Evolutionary conservation across 2,113 vertebrate species (phyloP).

Genomic region (Argyrosomus japonicus): DNA sequence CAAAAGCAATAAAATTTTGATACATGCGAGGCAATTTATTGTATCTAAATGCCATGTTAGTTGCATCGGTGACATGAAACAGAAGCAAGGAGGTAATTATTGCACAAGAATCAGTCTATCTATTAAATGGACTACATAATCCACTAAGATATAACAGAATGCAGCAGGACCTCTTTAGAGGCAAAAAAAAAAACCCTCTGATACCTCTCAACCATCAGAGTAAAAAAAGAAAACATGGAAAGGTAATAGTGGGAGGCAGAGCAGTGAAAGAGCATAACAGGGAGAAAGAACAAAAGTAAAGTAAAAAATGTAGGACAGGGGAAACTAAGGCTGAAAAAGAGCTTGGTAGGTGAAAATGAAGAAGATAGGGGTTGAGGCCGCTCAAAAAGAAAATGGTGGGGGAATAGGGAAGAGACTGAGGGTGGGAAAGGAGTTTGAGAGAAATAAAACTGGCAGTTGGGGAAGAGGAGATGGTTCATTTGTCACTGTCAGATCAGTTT

Average conservation of each 20-base stretch:
- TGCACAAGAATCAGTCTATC: slow-evolving; percentile 34
- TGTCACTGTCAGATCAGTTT: slow-evolving; percentile 86
- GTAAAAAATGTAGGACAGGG: slow-evolving; percentile 47
- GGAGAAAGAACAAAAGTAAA: slow-evolving; percentile 58
- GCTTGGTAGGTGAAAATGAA: slow-evolving; percentile 58
- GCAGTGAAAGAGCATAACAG: slow-evolving; percentile 38
- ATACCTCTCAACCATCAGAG: slow-evolving; percentile 32
- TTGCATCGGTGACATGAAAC: slow-evolving; percentile 53
- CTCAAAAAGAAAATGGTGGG: slow-evolving; percentile 65
- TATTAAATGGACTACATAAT: slow-evolving; percentile 56
- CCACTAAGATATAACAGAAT: slow-evolving; percentile 31
- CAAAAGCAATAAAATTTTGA: slow-evolving; percentile 68
- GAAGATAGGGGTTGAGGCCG: slow-evolving; percentile 55
- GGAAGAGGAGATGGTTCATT: slow-evolving; percentile 80
- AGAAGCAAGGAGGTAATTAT: slow-evolving; percentile 56
- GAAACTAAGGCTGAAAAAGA: slow-evolving; percentile 53
- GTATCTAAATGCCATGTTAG: slow-evolving; percentile 61
- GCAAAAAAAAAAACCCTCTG: background rate
- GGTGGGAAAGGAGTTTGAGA: slow-evolving; percentile 65
- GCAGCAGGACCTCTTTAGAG: slow-evolving; percentile 43
- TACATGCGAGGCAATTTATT: slow-evolving; percentile 58
- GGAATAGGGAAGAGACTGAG: slow-evolving; percentile 35
- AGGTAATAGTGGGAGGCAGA: slow-evolving; percentile 39
- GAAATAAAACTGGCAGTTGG: slow-evolving; percentile 77
- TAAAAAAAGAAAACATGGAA: slow-evolving; percentile 27